Conservation (phyloP, 1,140 invertebrate species). For the Drosophila tropicalis region DNA sequence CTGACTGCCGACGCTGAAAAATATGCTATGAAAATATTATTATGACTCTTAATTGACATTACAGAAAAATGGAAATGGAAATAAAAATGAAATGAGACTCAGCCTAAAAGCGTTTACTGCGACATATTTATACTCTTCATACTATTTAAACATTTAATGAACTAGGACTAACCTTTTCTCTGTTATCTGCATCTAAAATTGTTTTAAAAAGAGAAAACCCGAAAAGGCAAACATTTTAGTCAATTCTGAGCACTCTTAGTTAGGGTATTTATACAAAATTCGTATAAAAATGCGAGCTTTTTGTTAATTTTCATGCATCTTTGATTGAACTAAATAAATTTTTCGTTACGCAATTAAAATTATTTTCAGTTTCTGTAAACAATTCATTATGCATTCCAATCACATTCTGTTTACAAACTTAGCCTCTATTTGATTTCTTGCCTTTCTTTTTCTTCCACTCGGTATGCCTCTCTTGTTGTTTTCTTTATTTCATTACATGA, state of each 20-base stretch:
- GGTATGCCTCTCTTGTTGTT: conserved; percentile 17
- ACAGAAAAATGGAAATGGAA: conserved; percentile 26
- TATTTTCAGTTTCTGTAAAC: not conserved
- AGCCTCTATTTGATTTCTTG: conserved; percentile 9
- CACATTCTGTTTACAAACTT: conserved; percentile 21
- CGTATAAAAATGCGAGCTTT: not conserved
- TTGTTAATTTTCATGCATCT: not conserved
- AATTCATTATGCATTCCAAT: conserved; percentile 30
- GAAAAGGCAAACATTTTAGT: no score
- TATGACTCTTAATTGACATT: conserved; percentile 42
- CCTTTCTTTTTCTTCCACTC: not conserved
- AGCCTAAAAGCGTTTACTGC: no score
- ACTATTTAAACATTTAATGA: no score
- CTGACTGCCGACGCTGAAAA: conserved; percentile 6
- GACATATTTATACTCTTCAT: no score
- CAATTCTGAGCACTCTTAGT: no score
- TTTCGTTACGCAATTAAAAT: conserved; percentile 4
- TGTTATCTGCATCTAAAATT: no score
- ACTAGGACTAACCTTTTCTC: no score
- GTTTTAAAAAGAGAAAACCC: no score
- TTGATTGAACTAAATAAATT: conserved; percentile 10
- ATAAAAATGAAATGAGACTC: not conserved
- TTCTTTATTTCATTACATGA: conserved; percentile 55
- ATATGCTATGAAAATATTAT: conserved; percentile 38
- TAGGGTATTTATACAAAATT: not conserved